phyloP scores from a whole-genome alignment of 2,113 vertebrate genomes.

The Bos indicus region DNA sequence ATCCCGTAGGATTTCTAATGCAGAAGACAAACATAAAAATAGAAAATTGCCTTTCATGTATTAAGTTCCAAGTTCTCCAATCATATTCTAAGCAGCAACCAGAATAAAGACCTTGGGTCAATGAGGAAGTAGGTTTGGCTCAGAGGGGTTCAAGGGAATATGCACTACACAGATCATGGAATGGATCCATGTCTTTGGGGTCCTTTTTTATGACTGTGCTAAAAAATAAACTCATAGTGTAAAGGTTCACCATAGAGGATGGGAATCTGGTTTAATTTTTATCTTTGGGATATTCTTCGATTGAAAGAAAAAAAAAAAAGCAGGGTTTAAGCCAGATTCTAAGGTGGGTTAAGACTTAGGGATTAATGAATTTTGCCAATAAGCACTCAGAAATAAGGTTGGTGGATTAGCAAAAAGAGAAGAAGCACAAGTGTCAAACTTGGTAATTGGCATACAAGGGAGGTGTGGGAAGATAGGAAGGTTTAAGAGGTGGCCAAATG shows the following conservation, averaged over 20 bases:
- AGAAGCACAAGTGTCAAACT: not conserved
- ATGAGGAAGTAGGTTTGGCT: slow-evolving; percentile 6
- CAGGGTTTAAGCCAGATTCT: not conserved
- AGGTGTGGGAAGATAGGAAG: not conserved
- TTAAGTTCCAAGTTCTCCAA: not conserved
- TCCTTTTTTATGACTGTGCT: not conserved
- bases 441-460: not conserved
- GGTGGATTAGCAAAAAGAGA: not conserved
- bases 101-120: not conserved
- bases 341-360: not conserved
- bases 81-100: slow-evolving; percentile 10
- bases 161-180: not conserved
- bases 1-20: slow-evolving; percentile 53
- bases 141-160: not conserved
- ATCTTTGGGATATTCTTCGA: not conserved
- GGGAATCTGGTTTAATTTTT: not conserved
- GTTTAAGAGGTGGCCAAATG: not conserved
- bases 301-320: not conserved
- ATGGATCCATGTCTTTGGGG: not conserved
- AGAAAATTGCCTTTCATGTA: slow-evolving; percentile 44
- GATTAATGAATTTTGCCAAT: not conserved
- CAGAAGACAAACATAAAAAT: slow-evolving; percentile 63
- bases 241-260: not conserved
- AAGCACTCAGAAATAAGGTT: not conserved
- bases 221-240: slow-evolving; percentile 12